Conservation (phyloP, 2,113 vertebrate genomes). For the Callionymus lyra region DNA sequence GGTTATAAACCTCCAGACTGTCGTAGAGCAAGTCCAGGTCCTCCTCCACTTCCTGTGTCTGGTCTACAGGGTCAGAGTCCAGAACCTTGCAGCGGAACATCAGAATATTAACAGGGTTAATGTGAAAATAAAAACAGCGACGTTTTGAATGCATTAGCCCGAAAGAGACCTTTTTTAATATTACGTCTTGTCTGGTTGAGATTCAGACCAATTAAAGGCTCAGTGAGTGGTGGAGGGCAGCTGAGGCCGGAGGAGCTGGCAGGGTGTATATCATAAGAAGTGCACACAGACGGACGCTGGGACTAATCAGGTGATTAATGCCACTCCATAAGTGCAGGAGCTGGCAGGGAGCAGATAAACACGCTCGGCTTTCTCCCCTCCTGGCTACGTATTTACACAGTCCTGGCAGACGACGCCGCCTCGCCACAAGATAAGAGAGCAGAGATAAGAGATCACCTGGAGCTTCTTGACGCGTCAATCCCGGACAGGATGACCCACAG, state of each 20-base stretch:
- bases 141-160: constrained; percentile 23
- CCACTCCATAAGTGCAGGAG: constrained; percentile 53
- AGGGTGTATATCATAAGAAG: constrained; percentile 42
- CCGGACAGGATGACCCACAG: constrained; percentile 10
- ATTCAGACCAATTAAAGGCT: constrained; percentile 38
- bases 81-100: constrained; percentile 52
- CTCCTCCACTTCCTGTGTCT: constrained; percentile 71
- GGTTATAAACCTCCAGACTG: constrained; percentile 71
- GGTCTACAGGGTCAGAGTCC: constrained; percentile 72
- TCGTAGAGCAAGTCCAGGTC: constrained; percentile 71
- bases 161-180: no score
- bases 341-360: constrained; percentile 57
- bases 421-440: constrained; percentile 32
- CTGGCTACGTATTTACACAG: constrained; percentile 53
- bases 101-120: not conserved
- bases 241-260: constrained; percentile 27
- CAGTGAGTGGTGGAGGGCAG: constrained; percentile 17
- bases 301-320: constrained; percentile 65
- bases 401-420: constrained; percentile 17
- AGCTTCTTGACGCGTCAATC: constrained; percentile 39
- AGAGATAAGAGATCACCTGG: constrained; percentile 46
- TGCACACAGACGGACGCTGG: constrained; percentile 29
- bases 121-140: not conserved
- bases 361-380: constrained; percentile 50
- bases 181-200: constrained; percentile 11